Conservation (phyloP, 2,888 invertebrate species). For the Ectobius pallidus region DNA sequence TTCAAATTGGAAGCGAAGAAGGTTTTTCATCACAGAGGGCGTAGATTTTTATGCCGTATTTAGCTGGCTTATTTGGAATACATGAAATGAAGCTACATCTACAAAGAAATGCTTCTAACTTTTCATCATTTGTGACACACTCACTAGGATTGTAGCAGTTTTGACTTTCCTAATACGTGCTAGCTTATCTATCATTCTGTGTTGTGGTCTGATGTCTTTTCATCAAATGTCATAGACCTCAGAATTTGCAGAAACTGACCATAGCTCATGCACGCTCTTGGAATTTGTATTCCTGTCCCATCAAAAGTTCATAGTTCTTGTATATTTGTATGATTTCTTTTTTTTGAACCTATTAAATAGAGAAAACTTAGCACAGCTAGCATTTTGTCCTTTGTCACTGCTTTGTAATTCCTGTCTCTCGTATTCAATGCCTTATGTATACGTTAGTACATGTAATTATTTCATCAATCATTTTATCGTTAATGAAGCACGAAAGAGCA, state of each 20-base stretch:
- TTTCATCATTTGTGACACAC: too few species aligned
- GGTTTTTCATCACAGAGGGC: not conserved
- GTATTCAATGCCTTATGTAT: not conserved
- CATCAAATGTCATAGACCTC: not conserved
- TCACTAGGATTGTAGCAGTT: too few species aligned
- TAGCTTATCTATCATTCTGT: not conserved
- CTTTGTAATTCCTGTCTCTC: not conserved
- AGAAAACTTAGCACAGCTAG: constrained; percentile 2
- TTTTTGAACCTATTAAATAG: not conserved
- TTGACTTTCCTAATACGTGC: not conserved
- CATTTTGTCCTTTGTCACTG: constrained; percentile 41
- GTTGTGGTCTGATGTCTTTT: not conserved
- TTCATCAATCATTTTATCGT: too few species aligned
- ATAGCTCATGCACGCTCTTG: not conserved
- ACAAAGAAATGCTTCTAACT: too few species aligned
- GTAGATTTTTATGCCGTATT: too few species aligned
- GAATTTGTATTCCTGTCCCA: not conserved
- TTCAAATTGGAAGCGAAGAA: not conserved
- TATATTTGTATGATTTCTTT: not conserved
- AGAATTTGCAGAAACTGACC: not conserved
- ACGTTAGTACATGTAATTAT: too few species aligned
- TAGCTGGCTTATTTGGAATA: too few species aligned
- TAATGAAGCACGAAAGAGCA: too few species aligned
- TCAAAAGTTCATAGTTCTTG: not conserved
- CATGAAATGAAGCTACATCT: too few species aligned